Base-by-base conservation (phyloP, 2,113 vertebrate genomes). In the Neodontobutis hainanensis region DNA sequence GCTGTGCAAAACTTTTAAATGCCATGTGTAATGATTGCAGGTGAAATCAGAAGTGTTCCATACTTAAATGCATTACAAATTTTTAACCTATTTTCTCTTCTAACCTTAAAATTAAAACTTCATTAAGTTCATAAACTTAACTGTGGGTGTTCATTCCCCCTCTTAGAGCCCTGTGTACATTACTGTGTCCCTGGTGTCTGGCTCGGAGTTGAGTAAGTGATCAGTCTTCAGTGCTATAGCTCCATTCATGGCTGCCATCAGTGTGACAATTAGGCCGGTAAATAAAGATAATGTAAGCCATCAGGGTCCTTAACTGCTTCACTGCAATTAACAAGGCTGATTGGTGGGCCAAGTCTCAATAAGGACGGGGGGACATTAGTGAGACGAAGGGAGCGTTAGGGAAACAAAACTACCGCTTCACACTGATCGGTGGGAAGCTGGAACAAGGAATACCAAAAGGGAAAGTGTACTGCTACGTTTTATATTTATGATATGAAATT, bases 201-300 rank as follows among this genome's bases (percentile, higher is more conserved):
- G 65, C 70, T 73, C 80, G 68, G 55, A 78, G 61, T 45, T 63
- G 80, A 83, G 73, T 70, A 64, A 87, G 58, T 70, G 66, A 84
- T 84, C 79, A 49, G 64, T 86, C 73, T 68, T 79, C 66, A 56
- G 40, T 61, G 71, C 69, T 68, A 61, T 44, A 64, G 81, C 68
- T 70, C 68, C 55, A 67, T 72, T 80, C 78, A 82, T 77, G 73
- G 81, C 68, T 71, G 77, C 84, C 72, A 72, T 86, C 74, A 84
- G 65, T 64, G 75, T 73, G 74, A 82, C 86, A 84, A 85, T 85
- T 88, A 88, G 68, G 65, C 65, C 68, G 2, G 84, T 85, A 85
- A 88, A 88, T 88, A 88, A 88, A 86, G 80, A 81, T 83, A 86
- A 86, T 88, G 84, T 84, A 72, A 78, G 77, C 77, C 78, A 79